These are phyloP conservation scores for Lathamus discolor DNA, from an alignment of 2,113 vertebrate species.

Conservation along the genomic window DNA sequence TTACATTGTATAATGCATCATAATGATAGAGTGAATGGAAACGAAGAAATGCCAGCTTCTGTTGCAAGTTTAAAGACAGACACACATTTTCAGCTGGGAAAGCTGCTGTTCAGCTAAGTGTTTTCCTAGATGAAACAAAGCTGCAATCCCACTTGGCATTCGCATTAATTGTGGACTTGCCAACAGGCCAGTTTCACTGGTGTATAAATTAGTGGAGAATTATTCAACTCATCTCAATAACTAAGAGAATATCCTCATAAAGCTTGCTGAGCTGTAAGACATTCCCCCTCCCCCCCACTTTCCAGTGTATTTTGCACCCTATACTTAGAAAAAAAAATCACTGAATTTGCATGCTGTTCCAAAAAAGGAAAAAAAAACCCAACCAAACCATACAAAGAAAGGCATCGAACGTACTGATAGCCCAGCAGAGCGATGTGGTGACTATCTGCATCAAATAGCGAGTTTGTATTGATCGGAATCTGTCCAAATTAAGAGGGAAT, in stretches of 20 bases:
- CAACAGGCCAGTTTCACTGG: conserved; percentile 76
- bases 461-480: conserved; percentile 9
- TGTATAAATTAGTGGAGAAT: conserved; percentile 79
- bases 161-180: conserved; percentile 82
- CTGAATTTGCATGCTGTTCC: conserved; percentile 39
- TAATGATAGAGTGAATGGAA: conserved; percentile 83
- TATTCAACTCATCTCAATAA: conserved; percentile 78
- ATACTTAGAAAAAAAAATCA: conserved; percentile 53
- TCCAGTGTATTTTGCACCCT: conserved; percentile 49
- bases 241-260: conserved; percentile 71
- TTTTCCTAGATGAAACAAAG: conserved; percentile 81
- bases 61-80: conserved; percentile 80
- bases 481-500: conserved; percentile 39
- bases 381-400: conserved; percentile 9
- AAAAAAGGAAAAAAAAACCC: background rate
- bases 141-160: conserved; percentile 79
- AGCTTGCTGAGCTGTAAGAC: conserved; percentile 61
- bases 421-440: background rate
- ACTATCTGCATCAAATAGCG: conserved; percentile 25
- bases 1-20: conserved; percentile 85
- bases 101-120: conserved; percentile 74
- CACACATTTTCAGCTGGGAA: conserved; percentile 77
- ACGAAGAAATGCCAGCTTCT: conserved; percentile 77
- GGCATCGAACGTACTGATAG: background rate
- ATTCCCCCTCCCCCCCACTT: conserved; percentile 33